Evolutionary conservation across 2,888 invertebrate genomes (phyloP).

Genomic region (Acleris emargana): DNA sequence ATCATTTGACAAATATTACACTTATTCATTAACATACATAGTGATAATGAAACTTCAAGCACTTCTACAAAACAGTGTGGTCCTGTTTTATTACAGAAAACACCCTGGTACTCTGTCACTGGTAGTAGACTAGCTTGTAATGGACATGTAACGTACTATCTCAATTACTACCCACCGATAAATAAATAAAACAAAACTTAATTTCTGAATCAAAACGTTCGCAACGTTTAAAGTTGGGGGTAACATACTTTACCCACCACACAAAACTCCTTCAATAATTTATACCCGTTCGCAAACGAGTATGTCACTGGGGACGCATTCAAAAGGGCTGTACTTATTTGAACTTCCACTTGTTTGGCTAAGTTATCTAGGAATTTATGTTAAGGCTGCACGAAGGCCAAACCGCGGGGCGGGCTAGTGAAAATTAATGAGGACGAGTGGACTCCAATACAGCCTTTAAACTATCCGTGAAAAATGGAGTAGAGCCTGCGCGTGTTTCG

Average conservation of each 20-base stretch:
- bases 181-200: not conserved
- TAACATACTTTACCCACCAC: constrained; percentile 28
- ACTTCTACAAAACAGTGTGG: too few relatives aligned
- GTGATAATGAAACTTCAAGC: too few relatives aligned
- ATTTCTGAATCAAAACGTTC: constrained; percentile 13
- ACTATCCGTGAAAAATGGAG: constrained; percentile 50
- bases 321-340: constrained; percentile 72
- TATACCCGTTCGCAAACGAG: constrained; percentile 61
- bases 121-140: too few relatives aligned
- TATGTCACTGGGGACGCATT: constrained; percentile 69
- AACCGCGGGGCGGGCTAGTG: constrained; percentile 66
- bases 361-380: constrained; percentile 78
- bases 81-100: too few relatives aligned
- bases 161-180: not conserved
- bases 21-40: too few relatives aligned
- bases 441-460: constrained; percentile 48
- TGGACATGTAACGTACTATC: too few relatives aligned
- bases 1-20: too few relatives aligned
- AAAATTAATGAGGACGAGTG: constrained; percentile 68
- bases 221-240: constrained; percentile 18
- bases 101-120: too few relatives aligned
- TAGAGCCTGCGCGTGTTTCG: constrained; percentile 27
- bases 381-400: constrained; percentile 63
- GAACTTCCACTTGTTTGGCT: constrained; percentile 71
- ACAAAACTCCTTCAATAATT: constrained; percentile 47